Base-by-base conservation (phyloP, 2,113 vertebrate species). In the Ondatra zibethicus region DNA sequence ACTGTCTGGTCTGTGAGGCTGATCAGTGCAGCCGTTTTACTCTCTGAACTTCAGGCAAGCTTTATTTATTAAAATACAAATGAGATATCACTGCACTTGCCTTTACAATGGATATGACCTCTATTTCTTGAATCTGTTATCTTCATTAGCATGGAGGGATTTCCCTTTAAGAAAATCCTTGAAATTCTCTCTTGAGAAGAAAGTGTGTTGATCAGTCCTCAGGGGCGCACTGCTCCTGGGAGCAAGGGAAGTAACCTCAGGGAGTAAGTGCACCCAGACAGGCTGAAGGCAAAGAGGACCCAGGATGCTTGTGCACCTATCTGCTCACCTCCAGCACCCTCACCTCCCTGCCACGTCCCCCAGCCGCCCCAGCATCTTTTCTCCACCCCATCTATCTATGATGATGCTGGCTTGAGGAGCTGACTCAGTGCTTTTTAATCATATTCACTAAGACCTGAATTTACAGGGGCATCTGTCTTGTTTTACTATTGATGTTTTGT, bases 151-250 rank as follows among this genome's bases (percentile, higher is more conserved):
- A 3, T 0, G 0, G 52, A 29, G 27, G 50, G 36, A 9, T 33
- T 81, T 87, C 52, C 23, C 65, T 68, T 61, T 42, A n/a, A 89
- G 52, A 31, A 33, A n/a, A 36, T 23, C 50, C 82, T 27, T 47
- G 1, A 23, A 52, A 21, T 16, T 6, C 39, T 70, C 12, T 50
- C 65, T 61, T 72, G 45, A 58, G 50, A 61, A 89, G 82, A 58
- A 16, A 19, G 25, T 27, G 2, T 9, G 42, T 31, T 25, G 25
- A 4, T 12, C 5, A 4, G 70, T 11, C 2, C 0, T 25, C 36
- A 7, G n/a, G 27, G 75, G 17, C 21, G 0, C 47, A 25, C 61
- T 17, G 7, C 2, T 31, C 47, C 23, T 27, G 8, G 5, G 73
- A 77, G 8, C 12, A 36, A 7, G 12, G 0, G 66, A 33, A 8